phyloP scores from a whole-genome alignment of 2,797 vertebrate species.

The Darevskia mixta region DNA sequence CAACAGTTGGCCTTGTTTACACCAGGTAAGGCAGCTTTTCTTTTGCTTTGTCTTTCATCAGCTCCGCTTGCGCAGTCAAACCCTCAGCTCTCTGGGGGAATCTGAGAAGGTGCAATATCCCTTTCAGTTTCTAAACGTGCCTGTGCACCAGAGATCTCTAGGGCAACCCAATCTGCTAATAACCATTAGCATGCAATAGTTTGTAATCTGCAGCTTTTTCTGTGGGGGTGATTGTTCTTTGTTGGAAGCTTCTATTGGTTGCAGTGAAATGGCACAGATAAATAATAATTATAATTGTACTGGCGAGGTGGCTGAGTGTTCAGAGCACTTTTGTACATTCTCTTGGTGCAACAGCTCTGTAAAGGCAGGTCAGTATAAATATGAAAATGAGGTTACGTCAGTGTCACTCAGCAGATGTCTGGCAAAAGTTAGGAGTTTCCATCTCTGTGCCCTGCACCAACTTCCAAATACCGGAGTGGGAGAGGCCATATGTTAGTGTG shows the following conservation, averaged over 20 bases:
- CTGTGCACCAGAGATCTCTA: conserved; percentile 44
- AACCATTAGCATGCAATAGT: conserved; percentile 24
- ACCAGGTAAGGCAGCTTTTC: conserved; percentile 88
- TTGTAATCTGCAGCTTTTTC: conserved; percentile 41
- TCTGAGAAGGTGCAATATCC: conserved; percentile 61
- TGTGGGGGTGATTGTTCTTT: neutral
- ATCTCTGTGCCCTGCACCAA: neutral
- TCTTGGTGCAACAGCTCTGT: neutral
- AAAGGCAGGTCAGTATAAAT: neutral
- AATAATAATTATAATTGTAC: too few species aligned
- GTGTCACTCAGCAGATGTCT: neutral
- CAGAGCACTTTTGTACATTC: neutral
- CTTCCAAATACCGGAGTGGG: neutral
- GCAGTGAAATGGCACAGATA: neutral
- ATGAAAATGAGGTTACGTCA: neutral
- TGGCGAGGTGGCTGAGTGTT: neutral
- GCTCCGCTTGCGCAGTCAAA: conserved; percentile 69
- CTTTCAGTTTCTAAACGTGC: conserved; percentile 37
- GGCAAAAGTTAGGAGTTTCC: neutral
- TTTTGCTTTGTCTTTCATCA: conserved; percentile 81
- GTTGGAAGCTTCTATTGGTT: neutral
- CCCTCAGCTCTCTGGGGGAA: conserved; percentile 66
- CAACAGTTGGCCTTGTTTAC: conserved; percentile 97
- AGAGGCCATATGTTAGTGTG: conserved; percentile 6
- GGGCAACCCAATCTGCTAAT: conserved; percentile 26